Percentiles rank a stretch among this genome's conserved stretches.
Conservation (phyloP, 1,140 invertebrate genomes). For the Leptopilina clavipes region DNA sequence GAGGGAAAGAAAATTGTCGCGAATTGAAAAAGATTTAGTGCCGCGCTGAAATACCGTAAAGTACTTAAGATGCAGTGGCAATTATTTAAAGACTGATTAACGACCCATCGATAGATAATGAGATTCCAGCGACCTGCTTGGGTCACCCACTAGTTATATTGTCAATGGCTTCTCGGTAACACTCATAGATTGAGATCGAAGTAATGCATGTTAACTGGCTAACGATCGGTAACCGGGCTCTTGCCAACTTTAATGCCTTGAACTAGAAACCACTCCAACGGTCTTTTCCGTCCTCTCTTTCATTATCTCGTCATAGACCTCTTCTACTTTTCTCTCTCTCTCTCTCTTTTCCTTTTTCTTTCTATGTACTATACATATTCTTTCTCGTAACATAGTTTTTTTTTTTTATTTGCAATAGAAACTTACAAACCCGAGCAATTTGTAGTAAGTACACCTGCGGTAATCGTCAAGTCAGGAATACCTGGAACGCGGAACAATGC, state of each 20-base stretch:
- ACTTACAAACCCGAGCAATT: slow-evolving; percentile 9
- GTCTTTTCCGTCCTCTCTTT: slow-evolving; percentile 2
- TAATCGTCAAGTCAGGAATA: not conserved
- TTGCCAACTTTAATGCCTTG: slow-evolving; percentile 1
- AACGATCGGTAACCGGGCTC: slow-evolving; percentile 1
- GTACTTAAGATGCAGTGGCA: slow-evolving; percentile 11
- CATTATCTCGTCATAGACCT: not conserved
- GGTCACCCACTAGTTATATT: slow-evolving; percentile 18
- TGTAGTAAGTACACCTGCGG: slow-evolving; percentile 15
- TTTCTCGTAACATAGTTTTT: not conserved
- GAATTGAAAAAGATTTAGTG: not conserved
- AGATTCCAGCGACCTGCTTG: not conserved
- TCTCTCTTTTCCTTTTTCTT: not conserved
- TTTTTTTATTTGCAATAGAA: slow-evolving; percentile 9
- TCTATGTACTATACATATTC: too few relatives aligned
- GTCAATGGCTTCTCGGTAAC: slow-evolving; percentile 15
- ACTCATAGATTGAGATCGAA: not conserved
- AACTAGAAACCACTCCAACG: not conserved
- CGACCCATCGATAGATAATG: slow-evolving; percentile 1
- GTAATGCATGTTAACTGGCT: slow-evolving; percentile 19
- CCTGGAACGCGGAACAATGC: slow-evolving; percentile 6
- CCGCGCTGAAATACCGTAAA: not conserved
- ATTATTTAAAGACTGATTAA: slow-evolving; percentile 19
- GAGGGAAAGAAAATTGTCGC: not conserved
- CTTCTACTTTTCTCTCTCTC: not conserved